Conservation (phyloP, 2,888 invertebrate species). For the Agrilus cyanescens region DNA sequence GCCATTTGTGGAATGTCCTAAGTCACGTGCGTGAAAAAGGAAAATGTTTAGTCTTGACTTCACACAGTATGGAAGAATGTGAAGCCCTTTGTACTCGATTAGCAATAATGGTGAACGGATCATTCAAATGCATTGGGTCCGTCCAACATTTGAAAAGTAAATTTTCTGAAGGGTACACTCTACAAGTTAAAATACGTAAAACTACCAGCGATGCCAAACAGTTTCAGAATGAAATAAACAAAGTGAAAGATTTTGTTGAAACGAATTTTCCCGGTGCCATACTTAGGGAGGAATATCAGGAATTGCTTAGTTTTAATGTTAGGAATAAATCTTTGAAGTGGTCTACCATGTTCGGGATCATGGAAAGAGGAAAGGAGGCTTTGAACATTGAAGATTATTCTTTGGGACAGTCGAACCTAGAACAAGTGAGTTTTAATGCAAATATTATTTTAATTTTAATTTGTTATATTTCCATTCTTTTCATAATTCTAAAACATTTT, state of each 20-base stretch:
- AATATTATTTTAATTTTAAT: too few species aligned
- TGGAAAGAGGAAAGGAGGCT: conserved; percentile 43
- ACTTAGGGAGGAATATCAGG: conserved; percentile 57
- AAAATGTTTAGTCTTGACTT: conserved; percentile 67
- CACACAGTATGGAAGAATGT: conserved; percentile 82
- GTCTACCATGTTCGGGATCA: conserved; percentile 65
- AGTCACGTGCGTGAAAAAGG: conserved; percentile 56
- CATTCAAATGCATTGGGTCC: conserved; percentile 67
- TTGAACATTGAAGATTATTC: conserved; percentile 65
- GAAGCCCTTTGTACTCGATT: conserved; percentile 71
- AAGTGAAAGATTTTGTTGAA: conserved; percentile 24
- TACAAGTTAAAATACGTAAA: conserved; percentile 34
- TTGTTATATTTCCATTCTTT: too few species aligned
- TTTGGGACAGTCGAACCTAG: conserved; percentile 70
- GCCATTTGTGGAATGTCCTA: conserved; percentile 70
- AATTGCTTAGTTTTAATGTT: conserved; percentile 61
- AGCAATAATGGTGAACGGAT: conserved; percentile 79
- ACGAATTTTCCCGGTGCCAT: conserved; percentile 26
- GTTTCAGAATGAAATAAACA: conserved; percentile 4
- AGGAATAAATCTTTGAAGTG: conserved; percentile 47
- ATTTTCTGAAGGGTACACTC: conserved; percentile 49
- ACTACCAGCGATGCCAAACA: conserved; percentile 9
- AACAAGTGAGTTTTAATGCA: conserved; percentile 42
- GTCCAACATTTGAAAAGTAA: conserved; percentile 73
- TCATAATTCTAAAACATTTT: too few species aligned